These are phyloP conservation scores for Halcyon smyrnensis DNA, from an alignment of 2,797 vertebrate genomes.

Conservation along the genomic window DNA sequence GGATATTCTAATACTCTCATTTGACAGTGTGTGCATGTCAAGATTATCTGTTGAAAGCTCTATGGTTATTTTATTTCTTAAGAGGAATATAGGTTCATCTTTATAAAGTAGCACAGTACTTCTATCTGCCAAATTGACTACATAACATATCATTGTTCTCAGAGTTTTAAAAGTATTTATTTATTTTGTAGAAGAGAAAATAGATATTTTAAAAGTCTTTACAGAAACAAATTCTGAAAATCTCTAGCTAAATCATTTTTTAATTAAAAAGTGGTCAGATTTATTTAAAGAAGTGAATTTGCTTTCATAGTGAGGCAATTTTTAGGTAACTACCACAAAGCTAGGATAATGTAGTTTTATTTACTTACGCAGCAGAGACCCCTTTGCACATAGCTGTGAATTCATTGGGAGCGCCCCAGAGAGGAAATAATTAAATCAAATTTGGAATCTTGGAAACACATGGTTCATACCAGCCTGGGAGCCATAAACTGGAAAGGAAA, in stretches of 20 bases:
- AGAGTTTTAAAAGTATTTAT: background rate
- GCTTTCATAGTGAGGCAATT: background rate
- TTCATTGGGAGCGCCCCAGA: background rate
- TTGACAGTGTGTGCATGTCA: background rate
- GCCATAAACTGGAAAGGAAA: slow-evolving; percentile 7
- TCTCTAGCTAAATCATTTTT: background rate
- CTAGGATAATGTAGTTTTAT: background rate
- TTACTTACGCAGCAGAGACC: background rate
- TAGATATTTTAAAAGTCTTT: background rate
- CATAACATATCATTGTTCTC: background rate
- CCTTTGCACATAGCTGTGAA: background rate
- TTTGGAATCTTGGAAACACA: slow-evolving; percentile 42
- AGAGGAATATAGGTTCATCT: background rate
- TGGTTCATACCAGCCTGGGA: slow-evolving; percentile 21
- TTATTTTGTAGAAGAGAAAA: background rate
- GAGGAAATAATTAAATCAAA: slow-evolving; percentile 55
- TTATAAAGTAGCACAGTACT: background rate
- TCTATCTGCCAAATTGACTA: background rate
- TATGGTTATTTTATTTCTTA: background rate
- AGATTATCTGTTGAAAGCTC: background rate
- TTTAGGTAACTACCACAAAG: background rate
- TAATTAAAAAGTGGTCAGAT: background rate
- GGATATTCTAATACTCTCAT: background rate
- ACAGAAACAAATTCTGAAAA: background rate
- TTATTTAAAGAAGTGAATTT: background rate